Conservation (phyloP, 2,888 invertebrate genomes). For the Rhamnusium bicolor region DNA sequence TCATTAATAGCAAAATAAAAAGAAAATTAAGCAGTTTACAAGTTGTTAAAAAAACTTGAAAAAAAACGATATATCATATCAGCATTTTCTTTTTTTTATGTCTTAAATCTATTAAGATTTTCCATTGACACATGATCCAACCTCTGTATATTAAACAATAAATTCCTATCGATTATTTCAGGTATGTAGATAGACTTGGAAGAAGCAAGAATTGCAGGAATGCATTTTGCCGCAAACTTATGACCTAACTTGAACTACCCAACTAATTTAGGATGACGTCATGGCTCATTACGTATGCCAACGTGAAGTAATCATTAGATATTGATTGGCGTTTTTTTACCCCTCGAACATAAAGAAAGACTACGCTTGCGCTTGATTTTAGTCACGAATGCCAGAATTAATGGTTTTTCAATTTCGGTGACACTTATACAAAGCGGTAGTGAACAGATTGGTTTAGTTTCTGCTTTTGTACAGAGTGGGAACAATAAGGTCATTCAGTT, state of each 20-base stretch:
- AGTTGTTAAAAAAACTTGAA: too few species aligned
- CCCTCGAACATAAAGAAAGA: conserved; percentile 58
- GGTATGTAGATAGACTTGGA: not conserved
- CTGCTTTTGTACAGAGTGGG: conserved; percentile 29
- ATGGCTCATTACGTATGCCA: conserved; percentile 70
- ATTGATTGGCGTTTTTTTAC: conserved; percentile 70
- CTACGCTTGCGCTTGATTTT: conserved; percentile 62
- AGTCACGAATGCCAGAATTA: conserved; percentile 67
- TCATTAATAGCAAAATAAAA: too few species aligned
- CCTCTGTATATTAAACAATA: too few species aligned
- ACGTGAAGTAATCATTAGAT: conserved; percentile 70
- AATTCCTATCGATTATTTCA: not conserved
- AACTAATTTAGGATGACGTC: conserved; percentile 69
- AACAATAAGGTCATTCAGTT: conserved; percentile 25
- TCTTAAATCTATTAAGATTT: too few species aligned
- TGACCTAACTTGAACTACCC: conserved; percentile 34
- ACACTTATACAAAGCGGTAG: conserved; percentile 62
- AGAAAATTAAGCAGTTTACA: too few species aligned
- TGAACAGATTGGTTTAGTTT: conserved; percentile 59
- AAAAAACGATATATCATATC: too few species aligned
- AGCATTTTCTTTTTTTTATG: too few species aligned
- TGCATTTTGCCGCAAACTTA: conserved; percentile 38
- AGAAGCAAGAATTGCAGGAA: not conserved
- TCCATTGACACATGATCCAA: too few species aligned
- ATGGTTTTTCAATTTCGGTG: conserved; percentile 69